Base-by-base conservation (phyloP, 2,113 vertebrate genomes). In the Dryoscopus gambensis region DNA sequence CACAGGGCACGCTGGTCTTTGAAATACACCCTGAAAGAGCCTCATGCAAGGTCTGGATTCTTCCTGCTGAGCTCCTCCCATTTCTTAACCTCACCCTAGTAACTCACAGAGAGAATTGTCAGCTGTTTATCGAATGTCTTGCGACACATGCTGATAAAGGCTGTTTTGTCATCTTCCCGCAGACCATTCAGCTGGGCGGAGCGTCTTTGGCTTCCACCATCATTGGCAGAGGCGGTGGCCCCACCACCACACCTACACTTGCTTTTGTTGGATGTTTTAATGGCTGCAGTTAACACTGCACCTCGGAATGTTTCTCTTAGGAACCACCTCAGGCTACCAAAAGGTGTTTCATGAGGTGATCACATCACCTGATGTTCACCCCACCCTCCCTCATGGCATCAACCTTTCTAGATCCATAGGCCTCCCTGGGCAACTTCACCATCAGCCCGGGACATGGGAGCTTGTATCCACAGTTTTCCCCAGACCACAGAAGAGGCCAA, bases 251-350 rank as follows among this genome's bases (percentile, higher is more conserved):
- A 2, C 49, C 24, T 16, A 25, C 39, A 8, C 56, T 70, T n/a
- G 64, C 59, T 74, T 76, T 87, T 74, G 63, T 35, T 1, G 0
- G 33, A 7, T 73, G 9, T 78, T 80, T 80, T 64, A 93, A 90
- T 37, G 30, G 63, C 82, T 78, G 63, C 28, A 59, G 21, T 82
- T 84, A 86, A 76, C 71, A 50, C 63, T 2, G 4, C 83, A 71
- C 55, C 35, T 49, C 69, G 71, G 71, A 96, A 55, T 52, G 79
- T 90, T 84, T 70, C 47, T 92, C 76, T 68, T 55, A 84, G 68
- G 73, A 92, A 63, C 73, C 63, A 63, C 96, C 86, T 37, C 57
- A 81, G 96, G 96, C 93, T 96, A 96, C 73, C 52, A 74, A 97
- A 97, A 95, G 56, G 47, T 49, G 50, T 84, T 93, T 92, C 44